Evolutionary conservation across 2,888 invertebrate species (phyloP).

Genomic region (Coleophora flavipennella): DNA sequence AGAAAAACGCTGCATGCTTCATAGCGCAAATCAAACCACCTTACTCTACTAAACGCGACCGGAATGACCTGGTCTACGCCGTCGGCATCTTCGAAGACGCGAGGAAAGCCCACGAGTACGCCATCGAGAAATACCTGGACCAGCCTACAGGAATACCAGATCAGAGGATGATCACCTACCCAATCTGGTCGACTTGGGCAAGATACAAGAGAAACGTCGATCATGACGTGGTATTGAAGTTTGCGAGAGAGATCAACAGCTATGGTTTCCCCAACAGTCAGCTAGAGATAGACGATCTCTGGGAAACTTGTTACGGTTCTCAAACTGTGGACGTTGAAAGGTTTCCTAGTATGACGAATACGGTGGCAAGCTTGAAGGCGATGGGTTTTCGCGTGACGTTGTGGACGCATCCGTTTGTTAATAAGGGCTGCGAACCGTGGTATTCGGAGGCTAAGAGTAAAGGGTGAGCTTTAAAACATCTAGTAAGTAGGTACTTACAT

Average conservation of each 20-base stretch:
- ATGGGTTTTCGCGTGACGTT: slow-evolving; percentile 73
- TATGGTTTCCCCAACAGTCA: slow-evolving; percentile 68
- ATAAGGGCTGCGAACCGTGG: slow-evolving; percentile 68
- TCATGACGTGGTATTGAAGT: slow-evolving; percentile 58
- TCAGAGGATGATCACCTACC: slow-evolving; percentile 67
- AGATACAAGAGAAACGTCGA: slow-evolving; percentile 66
- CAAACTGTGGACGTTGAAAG: slow-evolving; percentile 57
- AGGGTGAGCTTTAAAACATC: slow-evolving; percentile 54
- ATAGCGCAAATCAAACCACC: slow-evolving; percentile 61
- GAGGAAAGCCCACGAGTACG: slow-evolving; percentile 72
- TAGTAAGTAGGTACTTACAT: too few species aligned
- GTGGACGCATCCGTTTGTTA: slow-evolving; percentile 78
- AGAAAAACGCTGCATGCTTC: slow-evolving; percentile 63
- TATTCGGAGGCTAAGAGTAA: slow-evolving; percentile 52
- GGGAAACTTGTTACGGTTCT: slow-evolving; percentile 77
- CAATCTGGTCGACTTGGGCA: slow-evolving; percentile 80
- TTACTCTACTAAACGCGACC: slow-evolving; percentile 49
- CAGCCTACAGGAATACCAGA: slow-evolving; percentile 73
- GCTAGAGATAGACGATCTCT: slow-evolving; percentile 77
- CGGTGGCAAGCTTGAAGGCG: slow-evolving; percentile 45
- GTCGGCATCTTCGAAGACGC: slow-evolving; percentile 75
- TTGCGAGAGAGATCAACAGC: slow-evolving; percentile 61
- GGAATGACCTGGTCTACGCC: slow-evolving; percentile 66
- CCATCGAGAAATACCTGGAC: slow-evolving; percentile 71
- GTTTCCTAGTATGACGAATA: slow-evolving; percentile 70